Percentiles rank a stretch among this genome's conserved stretches.
Conservation (phyloP, 2,113 vertebrate genomes). For the Semnornis frantzii region DNA sequence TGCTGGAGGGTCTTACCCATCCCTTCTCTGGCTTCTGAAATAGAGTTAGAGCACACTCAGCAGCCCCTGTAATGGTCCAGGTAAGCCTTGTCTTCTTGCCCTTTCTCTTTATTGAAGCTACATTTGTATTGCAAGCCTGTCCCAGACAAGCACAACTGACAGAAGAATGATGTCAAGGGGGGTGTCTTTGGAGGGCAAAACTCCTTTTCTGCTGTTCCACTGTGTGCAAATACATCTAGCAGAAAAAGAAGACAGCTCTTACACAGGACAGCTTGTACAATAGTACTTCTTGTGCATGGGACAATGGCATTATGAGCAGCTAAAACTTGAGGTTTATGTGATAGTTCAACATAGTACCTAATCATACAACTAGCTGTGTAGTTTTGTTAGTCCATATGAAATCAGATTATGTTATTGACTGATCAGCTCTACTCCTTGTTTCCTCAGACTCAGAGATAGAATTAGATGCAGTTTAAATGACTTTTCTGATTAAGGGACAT, state of each 20-base stretch:
- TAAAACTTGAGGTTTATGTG: neutral
- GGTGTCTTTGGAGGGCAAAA: neutral
- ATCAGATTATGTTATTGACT: neutral
- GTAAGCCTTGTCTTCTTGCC: conserved; percentile 20
- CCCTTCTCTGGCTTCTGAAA: neutral
- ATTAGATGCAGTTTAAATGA: neutral
- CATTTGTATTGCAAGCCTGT: neutral
- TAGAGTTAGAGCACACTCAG: neutral
- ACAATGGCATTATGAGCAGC: neutral
- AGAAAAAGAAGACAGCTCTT: neutral
- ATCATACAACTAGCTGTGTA: neutral
- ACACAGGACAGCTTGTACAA: fast-evolving
- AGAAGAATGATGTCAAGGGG: neutral
- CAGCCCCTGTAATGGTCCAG: neutral
- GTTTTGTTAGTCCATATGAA: neutral
- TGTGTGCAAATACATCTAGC: fast-evolving
- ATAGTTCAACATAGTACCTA: neutral
- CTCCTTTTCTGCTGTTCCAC: neutral
- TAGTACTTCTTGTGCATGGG: neutral
- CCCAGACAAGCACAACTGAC: neutral
- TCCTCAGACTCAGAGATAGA: neutral
- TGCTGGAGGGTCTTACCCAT: neutral
- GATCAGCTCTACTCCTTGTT: neutral
- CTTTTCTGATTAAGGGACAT: neutral
- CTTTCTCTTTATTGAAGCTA: neutral